Conservation (phyloP, 1,140 invertebrate genomes). For the Planococcus citri region DNA sequence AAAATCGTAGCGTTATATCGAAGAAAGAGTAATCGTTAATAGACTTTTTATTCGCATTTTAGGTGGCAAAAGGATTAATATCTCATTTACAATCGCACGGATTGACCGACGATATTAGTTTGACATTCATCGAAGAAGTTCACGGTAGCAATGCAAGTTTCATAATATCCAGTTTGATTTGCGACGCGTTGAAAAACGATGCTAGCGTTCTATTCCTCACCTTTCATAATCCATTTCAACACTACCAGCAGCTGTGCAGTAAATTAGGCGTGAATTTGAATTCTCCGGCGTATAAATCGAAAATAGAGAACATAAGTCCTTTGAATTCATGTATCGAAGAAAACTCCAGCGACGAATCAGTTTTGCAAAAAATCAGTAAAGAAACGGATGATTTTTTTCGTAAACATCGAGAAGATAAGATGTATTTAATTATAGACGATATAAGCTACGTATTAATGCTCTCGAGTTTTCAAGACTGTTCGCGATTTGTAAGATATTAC, state of each 20-base stretch:
- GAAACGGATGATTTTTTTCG: neutral
- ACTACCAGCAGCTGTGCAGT: neutral
- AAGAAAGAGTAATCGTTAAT: neutral
- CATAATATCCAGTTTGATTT: neutral
- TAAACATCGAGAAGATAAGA: neutral
- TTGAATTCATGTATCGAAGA: neutral
- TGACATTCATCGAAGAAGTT: neutral
- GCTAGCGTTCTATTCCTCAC: neutral
- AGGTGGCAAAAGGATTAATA: neutral
- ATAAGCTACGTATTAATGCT: neutral
- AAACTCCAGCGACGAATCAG: neutral
- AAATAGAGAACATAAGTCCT: neutral
- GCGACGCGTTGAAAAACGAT: neutral
- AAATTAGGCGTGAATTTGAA: neutral
- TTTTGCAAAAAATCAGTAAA: neutral
- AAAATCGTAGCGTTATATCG: slow-evolving; percentile 14
- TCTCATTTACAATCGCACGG: neutral
- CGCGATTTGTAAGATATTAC: neutral
- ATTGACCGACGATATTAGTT: neutral
- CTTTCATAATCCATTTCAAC: neutral
- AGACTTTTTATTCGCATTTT: neutral
- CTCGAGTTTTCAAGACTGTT: neutral
- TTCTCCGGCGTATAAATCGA: neutral
- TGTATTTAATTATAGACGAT: slow-evolving; percentile 3
- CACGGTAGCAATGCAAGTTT: slow-evolving; percentile 8